Evolutionary conservation across 2,113 vertebrate genomes (phyloP).

Genomic region (Paratilapia polleni): DNA sequence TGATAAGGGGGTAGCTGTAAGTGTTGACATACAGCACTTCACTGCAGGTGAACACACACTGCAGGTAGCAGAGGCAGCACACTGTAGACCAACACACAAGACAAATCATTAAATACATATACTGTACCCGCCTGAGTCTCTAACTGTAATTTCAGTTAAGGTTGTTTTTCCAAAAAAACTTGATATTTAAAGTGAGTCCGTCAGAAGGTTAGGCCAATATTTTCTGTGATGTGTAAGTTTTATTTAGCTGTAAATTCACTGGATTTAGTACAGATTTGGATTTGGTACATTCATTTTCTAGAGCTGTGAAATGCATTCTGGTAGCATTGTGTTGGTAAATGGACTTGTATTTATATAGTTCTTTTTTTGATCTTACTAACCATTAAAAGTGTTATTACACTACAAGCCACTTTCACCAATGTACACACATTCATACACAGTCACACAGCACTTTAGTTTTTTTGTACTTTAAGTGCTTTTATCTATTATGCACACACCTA

Average conservation of each 20-base stretch:
- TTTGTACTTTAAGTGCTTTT: not conserved
- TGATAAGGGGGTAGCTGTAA: constrained; percentile 14
- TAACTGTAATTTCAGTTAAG: not conserved
- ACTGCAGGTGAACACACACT: not conserved
- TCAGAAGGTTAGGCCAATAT: not conserved
- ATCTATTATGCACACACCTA: not conserved
- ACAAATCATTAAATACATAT: not conserved
- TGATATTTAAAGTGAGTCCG: too few relatives aligned
- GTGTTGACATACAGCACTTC: constrained; percentile 8
- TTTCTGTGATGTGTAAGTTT: not conserved
- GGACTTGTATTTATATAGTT: not conserved
- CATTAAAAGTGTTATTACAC: not conserved
- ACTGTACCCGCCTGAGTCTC: not conserved
- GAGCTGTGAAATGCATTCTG: not conserved
- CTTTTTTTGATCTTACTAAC: not conserved
- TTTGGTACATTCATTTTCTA: not conserved
- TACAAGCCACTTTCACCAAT: not conserved
- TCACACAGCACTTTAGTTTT: not conserved
- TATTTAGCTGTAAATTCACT: not conserved
- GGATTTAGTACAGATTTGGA: too few relatives aligned
- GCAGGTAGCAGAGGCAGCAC: not conserved
- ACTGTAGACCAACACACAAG: not conserved
- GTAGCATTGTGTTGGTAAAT: not conserved
- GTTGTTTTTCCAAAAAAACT: not conserved
- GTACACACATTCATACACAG: not conserved